These are phyloP conservation scores for Drosophila koepferae DNA, from an alignment of 2,888 invertebrate species.

Conservation along the genomic window DNA sequence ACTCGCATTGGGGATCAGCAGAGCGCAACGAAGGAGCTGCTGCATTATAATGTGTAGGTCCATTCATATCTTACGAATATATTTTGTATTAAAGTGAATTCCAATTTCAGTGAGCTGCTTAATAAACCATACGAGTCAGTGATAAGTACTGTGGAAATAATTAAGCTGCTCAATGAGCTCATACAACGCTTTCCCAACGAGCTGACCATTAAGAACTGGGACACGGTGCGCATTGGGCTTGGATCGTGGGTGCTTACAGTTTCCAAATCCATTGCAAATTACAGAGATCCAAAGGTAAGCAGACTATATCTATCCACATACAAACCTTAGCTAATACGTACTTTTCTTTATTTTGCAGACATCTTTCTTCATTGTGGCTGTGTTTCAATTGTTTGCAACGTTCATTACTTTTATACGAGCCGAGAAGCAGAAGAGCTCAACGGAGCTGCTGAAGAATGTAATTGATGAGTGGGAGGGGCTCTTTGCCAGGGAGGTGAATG, in stretches of 20 bases:
- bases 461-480: slow-evolving; percentile 91
- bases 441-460: slow-evolving; percentile 77
- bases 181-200: slow-evolving; percentile 80
- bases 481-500: slow-evolving; percentile 88
- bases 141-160: slow-evolving; percentile 79
- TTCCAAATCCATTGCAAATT: slow-evolving; percentile 84
- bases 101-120: slow-evolving; percentile 69
- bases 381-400: slow-evolving; percentile 86
- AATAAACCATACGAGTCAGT: slow-evolving; percentile 68
- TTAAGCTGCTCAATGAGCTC: slow-evolving; percentile 80
- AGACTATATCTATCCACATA: no score
- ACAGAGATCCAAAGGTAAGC: slow-evolving; percentile 86
- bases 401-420: slow-evolving; percentile 85
- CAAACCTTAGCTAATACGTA: not conserved
- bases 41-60: slow-evolving; percentile 86
- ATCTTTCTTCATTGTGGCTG: slow-evolving; percentile 86
- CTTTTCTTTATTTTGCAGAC: slow-evolving; percentile 77
- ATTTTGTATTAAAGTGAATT: not conserved
- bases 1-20: slow-evolving; percentile 82
- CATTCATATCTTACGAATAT: not conserved
- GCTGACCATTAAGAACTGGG: slow-evolving; percentile 88
- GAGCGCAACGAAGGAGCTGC: slow-evolving; percentile 79
- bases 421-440: slow-evolving; percentile 83
- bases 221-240: slow-evolving; percentile 90
- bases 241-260: slow-evolving; percentile 88